Evolutionary conservation across 2,113 vertebrate genomes (phyloP), one percentile per base, ranked within the genome.

Genomic region (Pelobates fuscus): DNA sequence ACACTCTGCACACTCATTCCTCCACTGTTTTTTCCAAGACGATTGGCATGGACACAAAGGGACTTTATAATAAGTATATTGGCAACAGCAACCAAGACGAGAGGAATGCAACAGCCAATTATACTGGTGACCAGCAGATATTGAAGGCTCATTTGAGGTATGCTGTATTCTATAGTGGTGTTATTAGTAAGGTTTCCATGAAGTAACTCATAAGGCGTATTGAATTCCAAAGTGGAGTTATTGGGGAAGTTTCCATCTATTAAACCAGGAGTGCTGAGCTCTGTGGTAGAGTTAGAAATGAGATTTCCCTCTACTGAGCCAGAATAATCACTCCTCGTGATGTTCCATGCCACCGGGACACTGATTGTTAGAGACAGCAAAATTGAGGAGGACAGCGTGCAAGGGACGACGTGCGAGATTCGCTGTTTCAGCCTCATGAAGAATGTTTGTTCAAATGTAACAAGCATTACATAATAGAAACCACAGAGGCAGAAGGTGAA

Each of bases 401-500:
- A 52, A 5, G 59, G 49, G 8, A 69, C 63, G 41, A 69, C 77
- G 27, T 46, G 55, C 69, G 78, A 72, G 55, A 85, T 15, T 54
- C 76, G 77, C 10, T 41, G 65, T n/a, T 77, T 79, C 11, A 81
- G 2, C 24, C 3, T 14, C 41, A 82, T 24, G 75, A 61, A 61
- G 58, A 44, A 67, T 60, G 0, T 2, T 76, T 71, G 8, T 74
- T 83, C 18, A 60, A 82, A 82, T 10, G 12, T 77, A 54, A 43
- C 67, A 1, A 81, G 71, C 77, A 80, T 83, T 26, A 79, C 75
- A 25, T 81, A 84, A 54, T 82, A 83, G 61, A 83, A 67, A 25
- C 85, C 69, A 24, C 83, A 80, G 49, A 87, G 82, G 63, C 86
- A 83, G 21, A 79, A 59, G 8, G 67, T 1, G 0, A 85, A 17